Evolutionary conservation across 2,113 vertebrate genomes (phyloP), one percentile per base, ranked within the genome.

Genomic region (Emydura subglobosa): DNA sequence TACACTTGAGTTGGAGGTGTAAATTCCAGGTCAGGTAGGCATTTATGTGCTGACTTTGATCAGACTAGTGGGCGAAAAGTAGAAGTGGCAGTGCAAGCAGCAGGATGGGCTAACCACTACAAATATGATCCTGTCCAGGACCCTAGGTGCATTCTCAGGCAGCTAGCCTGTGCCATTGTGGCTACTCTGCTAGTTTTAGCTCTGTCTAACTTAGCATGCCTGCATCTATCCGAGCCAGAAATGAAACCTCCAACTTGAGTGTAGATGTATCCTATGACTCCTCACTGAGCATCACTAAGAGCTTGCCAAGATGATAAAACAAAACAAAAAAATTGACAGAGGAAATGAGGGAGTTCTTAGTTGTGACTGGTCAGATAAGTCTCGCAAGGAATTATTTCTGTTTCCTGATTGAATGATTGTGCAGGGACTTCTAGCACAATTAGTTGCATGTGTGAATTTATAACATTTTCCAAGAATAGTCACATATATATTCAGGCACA

Each of bases 341-440:
- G 61, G 16, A n/a, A 68, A 68, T 68, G 39, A 93, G 92, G 96
- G 95, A 68, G 34, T n/a, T 68, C 34, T 34, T 92, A 95, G 86
- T 97, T 97, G 76, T 74, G 51, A 25, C 88, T n/a, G 61, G 31
- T 68, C 34, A 88, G 86, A 89, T 95, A 93, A 94, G 92, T 97
- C 91, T 68, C 34, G 19, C 13, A n/a, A n/a, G 94, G 95, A 96
- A 90, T 90, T 88, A 85, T 94, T 97, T 95, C 95, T 95, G 78
- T 78, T 95, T 89, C 91, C 85, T 93, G 96, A 91, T 83, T 87
- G 82, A 86, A 93, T 96, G 86, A 91, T 92, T 0, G 51, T 2
- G 80, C 95, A 89, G 94, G 95, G 92, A 97, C 95, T 91, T 96
- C 92, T 97, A 93, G 96, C 93, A 97, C 72, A 95, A 95, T 90